Evolutionary conservation across 2,797 vertebrate genomes (phyloP).

Genomic region (Hippopotamyrus pictus): DNA sequence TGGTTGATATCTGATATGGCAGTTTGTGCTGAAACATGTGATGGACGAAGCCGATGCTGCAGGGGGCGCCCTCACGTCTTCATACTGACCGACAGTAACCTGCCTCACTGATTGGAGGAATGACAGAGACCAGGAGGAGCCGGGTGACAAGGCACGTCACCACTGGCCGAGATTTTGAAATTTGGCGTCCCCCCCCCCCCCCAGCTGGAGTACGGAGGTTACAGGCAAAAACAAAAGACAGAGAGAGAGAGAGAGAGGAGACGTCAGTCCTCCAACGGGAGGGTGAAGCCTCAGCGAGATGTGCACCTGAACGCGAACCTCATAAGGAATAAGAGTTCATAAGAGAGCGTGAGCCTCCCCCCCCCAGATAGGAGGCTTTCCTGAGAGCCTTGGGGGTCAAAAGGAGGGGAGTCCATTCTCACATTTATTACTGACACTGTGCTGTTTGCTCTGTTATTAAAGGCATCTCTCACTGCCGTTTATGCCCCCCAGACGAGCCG

Average conservation of each 20-base stretch:
- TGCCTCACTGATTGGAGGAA: background rate
- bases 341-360: background rate
- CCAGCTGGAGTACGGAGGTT: background rate
- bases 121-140: background rate
- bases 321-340: background rate
- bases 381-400: background rate
- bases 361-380: background rate
- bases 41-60: background rate
- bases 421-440: background rate
- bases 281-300: background rate
- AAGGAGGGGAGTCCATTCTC: background rate
- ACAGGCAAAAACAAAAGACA: background rate
- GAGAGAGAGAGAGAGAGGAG: background rate
- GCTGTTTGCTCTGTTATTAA: slow-evolving; percentile 7
- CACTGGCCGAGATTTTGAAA: background rate
- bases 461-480: background rate
- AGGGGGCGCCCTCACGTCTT: background rate
- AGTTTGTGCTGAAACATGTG: background rate
- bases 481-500: background rate
- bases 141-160: background rate
- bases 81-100: background rate
- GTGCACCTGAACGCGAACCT: background rate
- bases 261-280: background rate
- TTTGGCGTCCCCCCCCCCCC: no score
- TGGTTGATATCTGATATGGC: background rate